Evolutionary conservation across 2,113 vertebrate species (phyloP).

Genomic region (Emydocephalus ijimae): DNA sequence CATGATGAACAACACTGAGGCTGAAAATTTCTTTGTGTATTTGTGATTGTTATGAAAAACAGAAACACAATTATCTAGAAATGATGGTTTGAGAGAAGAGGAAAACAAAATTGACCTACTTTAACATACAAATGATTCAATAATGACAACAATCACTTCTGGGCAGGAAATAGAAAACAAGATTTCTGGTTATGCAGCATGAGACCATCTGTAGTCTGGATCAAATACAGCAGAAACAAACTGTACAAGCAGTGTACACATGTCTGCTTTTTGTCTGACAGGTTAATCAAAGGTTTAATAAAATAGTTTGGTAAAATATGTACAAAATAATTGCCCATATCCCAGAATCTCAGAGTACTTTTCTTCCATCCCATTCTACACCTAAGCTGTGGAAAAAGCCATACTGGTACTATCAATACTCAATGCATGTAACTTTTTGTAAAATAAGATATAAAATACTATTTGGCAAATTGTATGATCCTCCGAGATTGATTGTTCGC

Average conservation of each 20-base stretch:
- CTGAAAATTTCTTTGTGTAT: background rate
- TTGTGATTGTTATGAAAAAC: background rate
- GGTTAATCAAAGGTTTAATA: background rate
- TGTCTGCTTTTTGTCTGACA: background rate
- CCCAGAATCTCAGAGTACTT: background rate
- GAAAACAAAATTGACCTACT: conserved; percentile 28
- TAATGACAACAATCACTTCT: conserved; percentile 1
- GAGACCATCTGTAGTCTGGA: conserved; percentile 14
- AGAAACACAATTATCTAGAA: background rate
- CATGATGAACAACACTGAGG: background rate
- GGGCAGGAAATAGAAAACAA: background rate
- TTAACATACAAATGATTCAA: conserved; percentile 27
- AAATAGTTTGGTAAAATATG: background rate
- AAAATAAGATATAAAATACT: background rate
- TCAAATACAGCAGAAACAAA: conserved; percentile 5
- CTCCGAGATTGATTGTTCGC: background rate
- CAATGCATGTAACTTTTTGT: background rate
- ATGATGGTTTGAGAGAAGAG: background rate
- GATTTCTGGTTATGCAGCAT: conserved; percentile 15
- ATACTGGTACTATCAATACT: background rate
- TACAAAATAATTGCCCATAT: background rate
- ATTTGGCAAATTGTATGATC: background rate
- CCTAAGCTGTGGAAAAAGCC: background rate
- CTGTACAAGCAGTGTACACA: background rate
- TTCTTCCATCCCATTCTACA: background rate